Conservation (phyloP, 2,888 invertebrate genomes). For the Neoitamus cyanurus region DNA sequence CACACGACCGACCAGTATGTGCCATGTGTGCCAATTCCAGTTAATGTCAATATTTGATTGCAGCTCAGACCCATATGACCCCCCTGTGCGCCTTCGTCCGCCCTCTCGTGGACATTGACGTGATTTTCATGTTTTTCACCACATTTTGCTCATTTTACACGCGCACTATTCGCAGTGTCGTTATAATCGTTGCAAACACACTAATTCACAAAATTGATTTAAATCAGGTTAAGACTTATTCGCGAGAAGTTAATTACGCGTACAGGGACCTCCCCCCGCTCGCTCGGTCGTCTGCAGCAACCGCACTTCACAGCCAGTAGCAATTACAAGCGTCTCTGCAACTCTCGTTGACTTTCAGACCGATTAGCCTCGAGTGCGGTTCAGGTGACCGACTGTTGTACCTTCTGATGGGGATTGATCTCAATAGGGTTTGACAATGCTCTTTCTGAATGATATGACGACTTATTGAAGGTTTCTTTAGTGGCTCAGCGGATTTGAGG, state of each 20-base stretch:
- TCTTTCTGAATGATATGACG: background rate
- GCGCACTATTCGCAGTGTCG: background rate
- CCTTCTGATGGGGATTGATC: background rate
- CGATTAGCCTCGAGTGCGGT: background rate
- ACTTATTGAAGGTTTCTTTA: background rate
- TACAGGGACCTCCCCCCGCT: background rate
- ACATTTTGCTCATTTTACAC: background rate
- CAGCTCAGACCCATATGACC: background rate
- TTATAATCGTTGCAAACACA: background rate
- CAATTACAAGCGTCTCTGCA: background rate
- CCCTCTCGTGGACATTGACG: background rate
- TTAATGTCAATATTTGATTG: slow-evolving; percentile 5
- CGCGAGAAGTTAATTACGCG: slow-evolving; percentile 11
- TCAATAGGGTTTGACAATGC: background rate
- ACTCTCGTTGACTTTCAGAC: slow-evolving; percentile 1
- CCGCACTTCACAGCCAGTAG: background rate
- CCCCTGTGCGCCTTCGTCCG: background rate
- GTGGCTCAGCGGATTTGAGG: background rate
- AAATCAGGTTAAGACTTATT: slow-evolving; percentile 20
- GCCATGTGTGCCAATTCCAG: background rate
- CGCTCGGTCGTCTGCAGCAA: background rate
- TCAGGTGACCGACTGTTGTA: background rate
- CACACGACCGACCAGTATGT: background rate
- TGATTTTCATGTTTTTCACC: background rate
- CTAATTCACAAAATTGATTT: slow-evolving; percentile 6